phyloP scores from a whole-genome alignment of 2,888 invertebrate species.

The Andricus curvator region DNA sequence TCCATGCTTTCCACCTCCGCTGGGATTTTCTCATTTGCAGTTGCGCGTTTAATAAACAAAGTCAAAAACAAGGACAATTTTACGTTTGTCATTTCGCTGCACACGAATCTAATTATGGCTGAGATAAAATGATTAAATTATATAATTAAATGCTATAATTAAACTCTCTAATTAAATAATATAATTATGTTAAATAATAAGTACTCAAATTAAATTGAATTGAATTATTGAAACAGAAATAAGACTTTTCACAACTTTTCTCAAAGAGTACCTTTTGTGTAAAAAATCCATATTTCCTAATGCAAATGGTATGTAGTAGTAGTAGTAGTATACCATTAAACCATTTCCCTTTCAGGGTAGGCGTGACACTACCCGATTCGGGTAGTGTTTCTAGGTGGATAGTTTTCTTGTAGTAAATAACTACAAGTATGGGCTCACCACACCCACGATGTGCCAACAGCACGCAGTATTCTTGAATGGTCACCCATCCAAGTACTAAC shows the following conservation, averaged over 20 bases:
- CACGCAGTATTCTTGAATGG: too few relatives aligned
- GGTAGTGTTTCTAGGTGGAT: too few relatives aligned
- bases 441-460: too few relatives aligned
- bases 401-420: too few relatives aligned
- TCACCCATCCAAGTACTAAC: too few relatives aligned
- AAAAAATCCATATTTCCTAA: background rate
- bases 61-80: constrained; percentile 23
- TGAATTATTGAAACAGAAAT: background rate
- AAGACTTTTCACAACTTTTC: background rate
- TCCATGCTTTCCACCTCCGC: constrained; percentile 17
- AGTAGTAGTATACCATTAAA: too few relatives aligned
- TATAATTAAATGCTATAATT: background rate
- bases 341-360: too few relatives aligned
- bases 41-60: constrained; percentile 32
- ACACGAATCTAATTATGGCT: constrained; percentile 4
- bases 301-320: constrained; percentile 17
- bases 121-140: background rate
- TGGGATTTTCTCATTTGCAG: constrained; percentile 35
- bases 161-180: background rate
- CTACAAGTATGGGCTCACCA: too few relatives aligned
- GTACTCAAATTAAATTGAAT: background rate
- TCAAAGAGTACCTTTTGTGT: background rate
- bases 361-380: too few relatives aligned
- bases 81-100: background rate
- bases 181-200: background rate